A percentile compares a stretch with the other conserved stretches of the same genome.
These are phyloP conservation scores for Cataglyphis altisquamis DNA, from an alignment of 2,888 invertebrate genomes.

Conservation along the genomic window DNA sequence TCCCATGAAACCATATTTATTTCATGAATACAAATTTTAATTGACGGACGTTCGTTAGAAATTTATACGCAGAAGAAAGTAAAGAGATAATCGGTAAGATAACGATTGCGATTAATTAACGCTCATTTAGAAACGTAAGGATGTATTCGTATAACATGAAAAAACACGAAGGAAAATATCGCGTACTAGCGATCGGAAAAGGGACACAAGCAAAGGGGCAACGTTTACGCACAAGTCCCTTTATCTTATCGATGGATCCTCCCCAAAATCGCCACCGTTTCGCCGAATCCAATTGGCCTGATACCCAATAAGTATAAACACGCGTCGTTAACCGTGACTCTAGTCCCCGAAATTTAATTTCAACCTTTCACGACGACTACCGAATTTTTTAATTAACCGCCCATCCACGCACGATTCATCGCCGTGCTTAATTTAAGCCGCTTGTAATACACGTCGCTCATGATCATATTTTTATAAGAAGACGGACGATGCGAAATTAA, in stretches of 20 bases:
- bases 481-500: slow-evolving; percentile 39
- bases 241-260: slow-evolving; percentile 71
- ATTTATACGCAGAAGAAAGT: neutral
- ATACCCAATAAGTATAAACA: slow-evolving; percentile 63
- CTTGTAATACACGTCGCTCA: slow-evolving; percentile 41
- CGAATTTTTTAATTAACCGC: slow-evolving; percentile 72
- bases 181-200: slow-evolving; percentile 55
- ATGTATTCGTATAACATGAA: neutral
- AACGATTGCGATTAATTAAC: slow-evolving; percentile 5
- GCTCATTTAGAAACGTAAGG: neutral
- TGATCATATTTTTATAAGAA: slow-evolving; percentile 48
- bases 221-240: slow-evolving; percentile 53
- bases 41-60: neutral
- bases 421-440: slow-evolving; percentile 55
- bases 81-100: slow-evolving; percentile 1
- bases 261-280: slow-evolving; percentile 68
- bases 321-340: slow-evolving; percentile 58
- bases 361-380: slow-evolving; percentile 69
- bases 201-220: slow-evolving; percentile 25
- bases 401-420: slow-evolving; percentile 39
- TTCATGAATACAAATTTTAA: slow-evolving; percentile 24
- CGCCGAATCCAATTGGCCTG: slow-evolving; percentile 61
- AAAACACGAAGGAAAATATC: neutral
- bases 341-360: slow-evolving; percentile 68
- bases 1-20: slow-evolving; percentile 22